Conservation (phyloP, 2,113 vertebrate genomes). For the Calidris pygmaea region DNA sequence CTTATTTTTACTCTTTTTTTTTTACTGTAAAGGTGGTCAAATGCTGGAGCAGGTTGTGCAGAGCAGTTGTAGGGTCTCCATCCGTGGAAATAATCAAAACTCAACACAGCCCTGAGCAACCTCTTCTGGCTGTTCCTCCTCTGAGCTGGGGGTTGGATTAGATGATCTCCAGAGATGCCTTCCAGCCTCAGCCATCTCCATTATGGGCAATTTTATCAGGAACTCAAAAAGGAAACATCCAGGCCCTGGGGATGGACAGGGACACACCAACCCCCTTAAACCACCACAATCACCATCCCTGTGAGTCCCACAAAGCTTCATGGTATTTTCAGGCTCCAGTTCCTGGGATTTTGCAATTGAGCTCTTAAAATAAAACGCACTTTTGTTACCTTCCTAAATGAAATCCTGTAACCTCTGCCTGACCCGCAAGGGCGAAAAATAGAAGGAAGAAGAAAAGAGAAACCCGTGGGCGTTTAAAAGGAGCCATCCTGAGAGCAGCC, state of each 20-base stretch:
- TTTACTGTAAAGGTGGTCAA: not conserved
- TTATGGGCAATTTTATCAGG: accelerated
- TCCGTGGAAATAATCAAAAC: not conserved
- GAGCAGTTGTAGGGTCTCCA: not conserved
- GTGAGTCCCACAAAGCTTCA: accelerated
- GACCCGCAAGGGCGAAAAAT: not conserved
- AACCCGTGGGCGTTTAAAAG: not conserved
- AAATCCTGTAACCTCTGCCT: not conserved
- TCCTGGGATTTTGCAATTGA: not conserved
- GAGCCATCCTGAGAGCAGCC: not conserved
- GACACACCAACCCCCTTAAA: not conserved
- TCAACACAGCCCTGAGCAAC: not conserved
- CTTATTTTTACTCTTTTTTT: not conserved
- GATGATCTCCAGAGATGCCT: not conserved
- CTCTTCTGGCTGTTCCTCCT: not conserved
- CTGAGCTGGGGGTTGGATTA: not conserved
- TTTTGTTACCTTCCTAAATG: not conserved
- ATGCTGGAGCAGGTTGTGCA: not conserved
- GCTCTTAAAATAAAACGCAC: not conserved
- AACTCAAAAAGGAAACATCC: not conserved
- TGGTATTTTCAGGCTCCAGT: not conserved
- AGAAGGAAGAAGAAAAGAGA: not conserved
- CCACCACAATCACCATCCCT: not conserved
- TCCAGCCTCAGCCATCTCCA: not conserved
- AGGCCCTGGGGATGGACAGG: not conserved